phyloP scores from a whole-genome alignment of 1,140 invertebrate genomes.

The Marisa cornuarietis region DNA sequence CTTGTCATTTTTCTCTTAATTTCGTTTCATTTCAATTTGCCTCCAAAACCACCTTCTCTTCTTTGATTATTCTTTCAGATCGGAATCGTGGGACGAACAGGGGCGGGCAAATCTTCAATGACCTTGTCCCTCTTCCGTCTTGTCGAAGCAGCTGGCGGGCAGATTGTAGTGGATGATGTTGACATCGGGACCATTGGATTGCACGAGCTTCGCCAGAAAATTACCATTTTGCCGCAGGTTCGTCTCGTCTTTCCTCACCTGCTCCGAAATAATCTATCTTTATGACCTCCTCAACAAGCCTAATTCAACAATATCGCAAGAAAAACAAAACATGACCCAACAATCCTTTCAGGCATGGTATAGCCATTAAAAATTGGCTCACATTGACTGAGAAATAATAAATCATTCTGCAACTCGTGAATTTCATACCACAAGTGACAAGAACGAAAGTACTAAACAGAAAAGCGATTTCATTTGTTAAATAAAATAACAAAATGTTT shows the following conservation, averaged over 20 bases:
- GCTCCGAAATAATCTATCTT: neutral
- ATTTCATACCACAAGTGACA: too few relatives aligned
- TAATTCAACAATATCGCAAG: too few relatives aligned
- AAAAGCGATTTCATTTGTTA: too few relatives aligned
- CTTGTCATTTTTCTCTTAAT: neutral
- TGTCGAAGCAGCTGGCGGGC: constrained; percentile 9
- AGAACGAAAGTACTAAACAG: too few relatives aligned
- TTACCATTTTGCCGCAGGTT: constrained; percentile 24
- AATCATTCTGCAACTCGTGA: too few relatives aligned
- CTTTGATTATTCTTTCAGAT: constrained; percentile 1
- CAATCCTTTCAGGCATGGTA: too few relatives aligned
- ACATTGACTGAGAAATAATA: too few relatives aligned
- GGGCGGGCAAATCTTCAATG: constrained; percentile 24
- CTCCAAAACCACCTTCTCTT: neutral
- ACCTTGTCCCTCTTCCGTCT: constrained; percentile 21
- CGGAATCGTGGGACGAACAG: constrained; percentile 26
- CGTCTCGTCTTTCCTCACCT: neutral
- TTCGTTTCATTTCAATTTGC: neutral
- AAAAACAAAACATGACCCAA: too few relatives aligned
- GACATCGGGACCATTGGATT: constrained; percentile 8
- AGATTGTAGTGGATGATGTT: constrained; percentile 18
- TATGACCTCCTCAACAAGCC: neutral
- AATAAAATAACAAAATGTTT: too few relatives aligned
- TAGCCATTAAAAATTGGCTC: too few relatives aligned
- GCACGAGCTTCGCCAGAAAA: constrained; percentile 10